These are phyloP conservation scores for Sceloporus undulatus DNA, from an alignment of 2,113 vertebrate species.

Conservation along the genomic window DNA sequence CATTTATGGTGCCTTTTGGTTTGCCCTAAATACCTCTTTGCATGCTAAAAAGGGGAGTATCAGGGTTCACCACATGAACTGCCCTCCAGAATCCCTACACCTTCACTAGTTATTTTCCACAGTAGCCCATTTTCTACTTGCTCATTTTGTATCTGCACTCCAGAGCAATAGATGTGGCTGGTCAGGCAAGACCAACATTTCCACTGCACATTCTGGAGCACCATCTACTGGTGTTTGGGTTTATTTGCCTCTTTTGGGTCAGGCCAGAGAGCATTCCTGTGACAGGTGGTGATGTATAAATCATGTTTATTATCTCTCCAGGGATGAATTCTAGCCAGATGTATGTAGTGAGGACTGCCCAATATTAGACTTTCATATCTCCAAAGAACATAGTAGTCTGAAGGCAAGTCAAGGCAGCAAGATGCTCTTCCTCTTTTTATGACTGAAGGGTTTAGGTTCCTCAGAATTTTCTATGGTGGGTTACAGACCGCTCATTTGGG, in stretches of 20 bases:
- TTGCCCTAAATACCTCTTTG: neutral
- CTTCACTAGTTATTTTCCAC: neutral
- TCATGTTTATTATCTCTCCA: slow-evolving; percentile 26
- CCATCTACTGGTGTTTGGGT: slow-evolving; percentile 35
- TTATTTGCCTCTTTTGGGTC: slow-evolving; percentile 28
- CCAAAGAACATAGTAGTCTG: slow-evolving; percentile 15
- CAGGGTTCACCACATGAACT: neutral
- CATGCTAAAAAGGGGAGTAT: neutral
- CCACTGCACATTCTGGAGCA: slow-evolving; percentile 36
- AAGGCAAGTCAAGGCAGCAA: slow-evolving; percentile 12
- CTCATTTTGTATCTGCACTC: neutral
- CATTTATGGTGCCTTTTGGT: neutral
- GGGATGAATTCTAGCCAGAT: slow-evolving; percentile 25
- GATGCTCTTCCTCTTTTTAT: neutral
- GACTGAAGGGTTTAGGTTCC: neutral
- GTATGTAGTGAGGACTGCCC: slow-evolving; percentile 28
- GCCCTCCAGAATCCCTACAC: neutral
- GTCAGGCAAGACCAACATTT: neutral
- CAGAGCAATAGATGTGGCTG: slow-evolving; percentile 13
- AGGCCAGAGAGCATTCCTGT: slow-evolving; percentile 18
- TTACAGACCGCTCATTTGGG: too few relatives aligned
- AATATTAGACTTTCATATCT: slow-evolving; percentile 20
- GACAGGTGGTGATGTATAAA: slow-evolving; percentile 38
- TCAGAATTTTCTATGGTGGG: neutral
- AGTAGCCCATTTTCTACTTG: neutral